Conservation (phyloP, 1,140 invertebrate species). For the Chrysoperla carnea region DNA sequence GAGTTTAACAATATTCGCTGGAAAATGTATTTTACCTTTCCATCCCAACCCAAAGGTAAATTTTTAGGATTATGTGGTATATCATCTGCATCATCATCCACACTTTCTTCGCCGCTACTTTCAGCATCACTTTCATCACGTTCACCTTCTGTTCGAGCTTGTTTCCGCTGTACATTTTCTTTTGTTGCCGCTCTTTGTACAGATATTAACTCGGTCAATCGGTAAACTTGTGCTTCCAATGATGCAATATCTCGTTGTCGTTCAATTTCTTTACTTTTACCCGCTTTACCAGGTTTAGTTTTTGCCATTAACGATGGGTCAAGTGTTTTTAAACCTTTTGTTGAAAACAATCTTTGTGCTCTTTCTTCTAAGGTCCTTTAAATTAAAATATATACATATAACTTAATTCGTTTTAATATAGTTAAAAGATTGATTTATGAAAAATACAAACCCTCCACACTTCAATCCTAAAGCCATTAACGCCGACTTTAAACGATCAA, state of each 20-base stretch:
- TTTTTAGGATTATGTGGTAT: slow-evolving; percentile 99
- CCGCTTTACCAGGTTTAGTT: slow-evolving; percentile 47
- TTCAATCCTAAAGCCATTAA: slow-evolving; percentile 94
- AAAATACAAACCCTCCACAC: slow-evolving; percentile 68
- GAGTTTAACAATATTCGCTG: no score
- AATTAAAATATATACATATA: slow-evolving; percentile 8
- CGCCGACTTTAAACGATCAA: slow-evolving; percentile 94
- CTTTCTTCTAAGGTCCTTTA: slow-evolving; percentile 81
- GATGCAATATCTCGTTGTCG: slow-evolving; percentile 67
- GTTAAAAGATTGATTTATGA: background rate
- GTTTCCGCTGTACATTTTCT: slow-evolving; percentile 96
- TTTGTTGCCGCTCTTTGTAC: slow-evolving; percentile 79
- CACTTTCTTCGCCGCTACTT: slow-evolving; percentile 65
- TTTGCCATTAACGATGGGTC: slow-evolving; percentile 86
- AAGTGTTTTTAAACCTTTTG: slow-evolving; percentile 82
- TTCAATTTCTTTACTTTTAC: slow-evolving; percentile 48
- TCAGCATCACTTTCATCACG: slow-evolving; percentile 85
- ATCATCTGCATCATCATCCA: slow-evolving; percentile 75
- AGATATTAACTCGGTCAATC: slow-evolving; percentile 62
- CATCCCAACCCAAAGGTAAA: slow-evolving; percentile 97
- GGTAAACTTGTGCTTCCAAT: slow-evolving; percentile 80
- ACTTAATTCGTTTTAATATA: slow-evolving; percentile 1
- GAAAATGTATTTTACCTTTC: slow-evolving; percentile 46
- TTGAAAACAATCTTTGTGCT: slow-evolving; percentile 86
- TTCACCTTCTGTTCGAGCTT: slow-evolving; percentile 91